Evolutionary conservation across 1,140 invertebrate species (phyloP).

Genomic region (Cherax destructor): DNA sequence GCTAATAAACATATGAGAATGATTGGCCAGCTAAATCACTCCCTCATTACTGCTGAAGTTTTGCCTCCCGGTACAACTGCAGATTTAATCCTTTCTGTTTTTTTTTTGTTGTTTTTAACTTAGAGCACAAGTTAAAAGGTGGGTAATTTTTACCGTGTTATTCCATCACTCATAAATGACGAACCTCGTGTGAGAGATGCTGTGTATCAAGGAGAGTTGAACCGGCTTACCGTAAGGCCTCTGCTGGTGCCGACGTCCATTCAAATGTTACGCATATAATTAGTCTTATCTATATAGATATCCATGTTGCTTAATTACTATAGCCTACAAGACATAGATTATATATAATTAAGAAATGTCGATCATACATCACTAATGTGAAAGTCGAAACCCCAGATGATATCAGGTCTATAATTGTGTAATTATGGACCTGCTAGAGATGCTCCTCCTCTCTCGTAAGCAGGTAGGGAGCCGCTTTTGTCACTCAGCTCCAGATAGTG

Average conservation of each 20-base stretch:
- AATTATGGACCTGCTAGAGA: background rate
- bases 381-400: background rate
- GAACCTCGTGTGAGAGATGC: background rate
- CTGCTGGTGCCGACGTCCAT: background rate
- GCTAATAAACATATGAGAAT: background rate
- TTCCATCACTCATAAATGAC: background rate
- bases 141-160: background rate
- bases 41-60: too few species aligned
- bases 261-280: background rate
- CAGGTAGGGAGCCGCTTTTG: background rate
- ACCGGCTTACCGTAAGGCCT: background rate
- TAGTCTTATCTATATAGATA: background rate
- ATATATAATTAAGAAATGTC: background rate
- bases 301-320: background rate
- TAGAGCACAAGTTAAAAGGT: too few species aligned
- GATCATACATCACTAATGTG: background rate
- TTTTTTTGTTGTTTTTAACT: too few species aligned
- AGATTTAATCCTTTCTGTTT: too few species aligned
- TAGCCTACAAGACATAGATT: background rate
- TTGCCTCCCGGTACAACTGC: too few species aligned
- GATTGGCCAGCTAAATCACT: background rate
- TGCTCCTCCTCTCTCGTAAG: background rate
- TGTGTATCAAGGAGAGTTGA: background rate
- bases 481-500: background rate
- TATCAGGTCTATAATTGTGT: constrained; percentile 1